Conservation (phyloP, 1,140 invertebrate genomes). For the Eciton burchellii region DNA sequence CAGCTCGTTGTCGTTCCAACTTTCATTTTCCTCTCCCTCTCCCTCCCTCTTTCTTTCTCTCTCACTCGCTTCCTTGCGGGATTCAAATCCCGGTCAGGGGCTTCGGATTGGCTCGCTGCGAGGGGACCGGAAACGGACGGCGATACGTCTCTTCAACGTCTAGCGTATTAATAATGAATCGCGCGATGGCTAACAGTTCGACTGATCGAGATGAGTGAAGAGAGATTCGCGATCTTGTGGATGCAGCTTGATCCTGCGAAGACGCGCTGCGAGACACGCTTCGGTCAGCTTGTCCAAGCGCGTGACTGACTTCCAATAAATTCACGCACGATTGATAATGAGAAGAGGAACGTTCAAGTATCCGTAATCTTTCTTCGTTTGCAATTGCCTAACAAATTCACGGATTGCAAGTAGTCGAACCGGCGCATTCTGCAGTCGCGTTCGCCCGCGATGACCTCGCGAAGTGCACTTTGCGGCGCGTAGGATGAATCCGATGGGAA, state of each 20-base stretch:
- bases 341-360: too few relatives aligned
- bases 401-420: too few relatives aligned
- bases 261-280: conserved; percentile 16
- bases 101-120: not conserved
- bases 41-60: too few relatives aligned
- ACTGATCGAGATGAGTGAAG: not conserved
- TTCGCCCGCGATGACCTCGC: conserved; percentile 1
- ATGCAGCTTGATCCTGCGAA: not conserved
- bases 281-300: conserved; percentile 9
- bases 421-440: too few relatives aligned
- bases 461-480: conserved; percentile 13
- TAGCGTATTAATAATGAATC: not conserved
- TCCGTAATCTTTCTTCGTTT: too few relatives aligned
- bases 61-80: too few relatives aligned
- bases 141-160: not conserved
- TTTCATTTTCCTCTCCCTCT: not conserved
- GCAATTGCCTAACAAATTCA: too few relatives aligned
- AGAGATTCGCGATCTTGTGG: not conserved
- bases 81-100: conserved; percentile 46
- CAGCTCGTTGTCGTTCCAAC: conserved; percentile 2
- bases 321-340: too few relatives aligned
- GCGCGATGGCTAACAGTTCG: not conserved
- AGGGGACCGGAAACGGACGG: not conserved
- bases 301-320: too few relatives aligned
- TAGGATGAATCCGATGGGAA: conserved; percentile 32